Evolutionary conservation across 2,888 invertebrate species (phyloP).

Genomic region (Deilephila elpenor): DNA sequence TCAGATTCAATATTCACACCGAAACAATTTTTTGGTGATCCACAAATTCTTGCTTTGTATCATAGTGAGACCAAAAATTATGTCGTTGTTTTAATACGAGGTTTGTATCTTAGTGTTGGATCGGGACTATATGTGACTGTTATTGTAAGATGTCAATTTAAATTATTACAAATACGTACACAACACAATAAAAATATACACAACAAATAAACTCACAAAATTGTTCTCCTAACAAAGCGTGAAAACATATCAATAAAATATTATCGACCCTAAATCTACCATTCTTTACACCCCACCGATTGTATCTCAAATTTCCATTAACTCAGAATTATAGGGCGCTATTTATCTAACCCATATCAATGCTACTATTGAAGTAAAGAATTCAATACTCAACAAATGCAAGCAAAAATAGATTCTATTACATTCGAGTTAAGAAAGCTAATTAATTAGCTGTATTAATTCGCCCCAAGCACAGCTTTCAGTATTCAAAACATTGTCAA

Average conservation of each 20-base stretch:
- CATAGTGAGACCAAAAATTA: not conserved
- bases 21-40: not conserved
- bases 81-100: not conserved
- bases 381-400: not conserved
- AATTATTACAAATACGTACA: no score
- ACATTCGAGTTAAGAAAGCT: not conserved
- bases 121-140: not conserved
- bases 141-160: no score
- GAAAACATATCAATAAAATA: not conserved
- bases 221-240: not conserved
- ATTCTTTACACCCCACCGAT: slow-evolving; percentile 6
- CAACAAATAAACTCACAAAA: not conserved
- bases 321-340: not conserved
- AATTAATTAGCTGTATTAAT: no score
- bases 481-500: not conserved
- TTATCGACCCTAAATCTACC: not conserved
- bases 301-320: slow-evolving; percentile 17
- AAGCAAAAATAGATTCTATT: not conserved
- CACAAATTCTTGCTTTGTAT: not conserved
- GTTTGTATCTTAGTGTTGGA: not conserved
- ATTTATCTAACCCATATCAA: slow-evolving; percentile 8
- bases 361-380: not conserved
- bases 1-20: not conserved
- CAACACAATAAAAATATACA: not conserved
- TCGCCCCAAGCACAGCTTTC: not conserved